Percentiles rank a stretch among this genome's conserved stretches.
Evolutionary conservation across 2,797 vertebrate species (phyloP).

Genomic region (Alosa sapidissima): DNA sequence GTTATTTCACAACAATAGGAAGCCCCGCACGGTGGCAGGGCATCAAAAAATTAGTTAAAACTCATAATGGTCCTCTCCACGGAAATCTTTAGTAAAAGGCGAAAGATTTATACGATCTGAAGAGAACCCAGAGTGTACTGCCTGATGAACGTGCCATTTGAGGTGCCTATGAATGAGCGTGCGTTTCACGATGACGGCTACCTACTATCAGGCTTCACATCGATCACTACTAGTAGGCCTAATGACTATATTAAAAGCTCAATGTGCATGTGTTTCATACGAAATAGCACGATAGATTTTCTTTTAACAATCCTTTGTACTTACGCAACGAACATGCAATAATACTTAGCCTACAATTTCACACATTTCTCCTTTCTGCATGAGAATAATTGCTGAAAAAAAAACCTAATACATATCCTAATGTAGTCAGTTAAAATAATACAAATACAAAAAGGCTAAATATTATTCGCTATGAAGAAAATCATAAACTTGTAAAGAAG

Average conservation of each 20-base stretch:
- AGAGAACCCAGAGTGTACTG: constrained; percentile 45
- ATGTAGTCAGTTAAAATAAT: too few relatives aligned
- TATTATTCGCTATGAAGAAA: too few relatives aligned
- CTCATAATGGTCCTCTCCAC: constrained; percentile 50
- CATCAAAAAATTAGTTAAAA: constrained; percentile 45
- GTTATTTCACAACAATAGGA: accelerated
- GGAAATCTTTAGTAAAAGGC: constrained; percentile 55
- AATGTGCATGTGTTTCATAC: background rate
- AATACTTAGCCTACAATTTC: too few relatives aligned
- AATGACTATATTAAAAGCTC: background rate
- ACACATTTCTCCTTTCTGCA: too few relatives aligned
- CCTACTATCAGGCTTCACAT: background rate
- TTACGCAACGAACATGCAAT: too few relatives aligned
- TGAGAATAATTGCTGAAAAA: too few relatives aligned
- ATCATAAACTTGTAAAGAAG: too few relatives aligned
- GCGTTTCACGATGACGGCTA: background rate
- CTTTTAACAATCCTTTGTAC: background rate
- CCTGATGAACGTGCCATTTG: accelerated
- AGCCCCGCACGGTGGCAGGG: constrained; percentile 18
- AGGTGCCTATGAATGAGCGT: background rate
- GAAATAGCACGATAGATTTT: background rate
- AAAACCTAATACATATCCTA: too few relatives aligned
- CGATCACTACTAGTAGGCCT: too few relatives aligned
- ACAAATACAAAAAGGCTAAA: too few relatives aligned
- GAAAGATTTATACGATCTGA: constrained; percentile 53